Conservation (phyloP, 2,797 vertebrate species). For the Coendou prehensilis region DNA sequence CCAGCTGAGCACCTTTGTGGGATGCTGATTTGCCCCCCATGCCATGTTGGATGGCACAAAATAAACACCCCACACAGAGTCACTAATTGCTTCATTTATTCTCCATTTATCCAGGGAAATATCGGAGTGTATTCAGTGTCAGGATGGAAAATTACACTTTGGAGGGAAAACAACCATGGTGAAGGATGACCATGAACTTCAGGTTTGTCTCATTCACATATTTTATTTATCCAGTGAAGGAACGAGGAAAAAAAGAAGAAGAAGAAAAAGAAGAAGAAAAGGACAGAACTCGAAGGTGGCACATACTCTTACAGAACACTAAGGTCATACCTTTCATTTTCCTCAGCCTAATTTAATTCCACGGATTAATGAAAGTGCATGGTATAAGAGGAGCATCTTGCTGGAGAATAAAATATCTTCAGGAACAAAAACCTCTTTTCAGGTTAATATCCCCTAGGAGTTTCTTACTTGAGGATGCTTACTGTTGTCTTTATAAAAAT, state of each 20-base stretch:
- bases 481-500: conserved; percentile 89
- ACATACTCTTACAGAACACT: conserved; percentile 83
- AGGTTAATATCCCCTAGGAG: conserved; percentile 77
- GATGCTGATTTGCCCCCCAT: background rate
- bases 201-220: conserved; percentile 78
- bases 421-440: conserved; percentile 75
- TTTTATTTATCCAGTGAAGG: conserved; percentile 89
- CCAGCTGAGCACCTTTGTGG: background rate
- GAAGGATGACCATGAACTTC: conserved; percentile 50
- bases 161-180: conserved; percentile 43
- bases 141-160: conserved; percentile 53
- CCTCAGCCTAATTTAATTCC: conserved; percentile 80
- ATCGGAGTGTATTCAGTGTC: conserved; percentile 51
- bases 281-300: conserved; percentile 85
- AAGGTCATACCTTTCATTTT: conserved; percentile 80
- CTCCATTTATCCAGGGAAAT: background rate
- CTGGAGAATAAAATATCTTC: conserved; percentile 77
- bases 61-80: background rate
- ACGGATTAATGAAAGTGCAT: conserved; percentile 76
- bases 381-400: conserved; percentile 73
- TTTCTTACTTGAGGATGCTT: conserved; percentile 82
- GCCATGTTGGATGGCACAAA: background rate
- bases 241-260: background rate
- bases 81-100: conserved; percentile 58
- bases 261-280: background rate